Evolutionary conservation across 1,140 invertebrate species (phyloP), one percentile per base, ranked within the genome.

Genomic region (Acromyrmex heyeri): DNA sequence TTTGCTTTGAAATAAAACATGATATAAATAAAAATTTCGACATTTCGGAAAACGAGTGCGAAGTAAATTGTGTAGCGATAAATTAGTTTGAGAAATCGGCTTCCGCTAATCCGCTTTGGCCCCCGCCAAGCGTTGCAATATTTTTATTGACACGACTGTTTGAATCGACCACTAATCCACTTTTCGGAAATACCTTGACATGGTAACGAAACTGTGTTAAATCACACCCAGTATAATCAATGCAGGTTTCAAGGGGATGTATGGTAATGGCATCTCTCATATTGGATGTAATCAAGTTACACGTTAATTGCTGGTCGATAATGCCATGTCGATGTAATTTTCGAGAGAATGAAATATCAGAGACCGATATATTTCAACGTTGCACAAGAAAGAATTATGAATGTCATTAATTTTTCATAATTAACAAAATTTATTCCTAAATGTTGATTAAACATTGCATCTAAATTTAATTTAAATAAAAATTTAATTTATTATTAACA

Each of bases 21-120:
- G 67, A 55, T 2, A n/a, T 44, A 82, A 82, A 73, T 82, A 82
- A 82, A 72, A 82, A 73, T 61, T 73, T 16, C 3, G 12, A 14
- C 6, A 48, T 72, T 82, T 82, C 18, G 73, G 67, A n/a, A 82
- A 82, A 48, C 48, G 62, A 30, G 21, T 14, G 7, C 55, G 24
- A 44, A 73, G 67, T 59, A 48, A 55, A 72, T 73, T 59, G 79
- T 69, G 34, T 73, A 59, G 77, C 77, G 53, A 38, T 82, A 82
- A 61, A 82, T 82, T 82, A 82, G 67, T 61, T 73, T 82, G 38
- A 82, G 67, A 82, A 82, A 82, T 82, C 79, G 79, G 79, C 67
- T 82, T 82, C 16, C 8, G 67, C 7, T 82, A 82, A 82, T 73
- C 79, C 79, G 55, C 79, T 73, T 59, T 59, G 50, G 21, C 21